These are phyloP conservation scores for Virgularia gustaviana DNA, from an alignment of 92 coral and sea anemone species.

Conservation along the genomic window DNA sequence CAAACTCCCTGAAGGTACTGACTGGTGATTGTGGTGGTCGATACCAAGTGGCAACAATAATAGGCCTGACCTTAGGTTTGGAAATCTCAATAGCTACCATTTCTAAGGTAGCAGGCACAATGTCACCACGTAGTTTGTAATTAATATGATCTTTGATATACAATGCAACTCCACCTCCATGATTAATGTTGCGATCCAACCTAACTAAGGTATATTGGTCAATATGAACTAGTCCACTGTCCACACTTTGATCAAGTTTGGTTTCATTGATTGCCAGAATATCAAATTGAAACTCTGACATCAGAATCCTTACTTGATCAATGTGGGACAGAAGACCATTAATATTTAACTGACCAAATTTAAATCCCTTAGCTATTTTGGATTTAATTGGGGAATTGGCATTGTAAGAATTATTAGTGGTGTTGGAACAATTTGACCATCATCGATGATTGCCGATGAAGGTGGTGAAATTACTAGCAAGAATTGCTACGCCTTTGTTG, in stretches of 20 bases:
- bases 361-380: conserved; percentile 19
- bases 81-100: conserved; percentile 19
- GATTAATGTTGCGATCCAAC: conserved; percentile 7
- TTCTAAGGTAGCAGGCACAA: neutral
- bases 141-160: conserved; percentile 5
- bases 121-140: conserved; percentile 5
- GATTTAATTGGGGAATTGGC: too few species aligned
- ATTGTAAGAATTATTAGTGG: too few species aligned
- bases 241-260: conserved; percentile 22
- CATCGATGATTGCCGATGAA: too few species aligned
- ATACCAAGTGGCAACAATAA: conserved; percentile 26
- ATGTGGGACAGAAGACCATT: conserved; percentile 23
- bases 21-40: conserved; percentile 15
- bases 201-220: neutral
- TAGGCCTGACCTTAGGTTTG: neutral
- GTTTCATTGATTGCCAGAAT: conserved; percentile 39
- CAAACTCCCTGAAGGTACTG: neutral
- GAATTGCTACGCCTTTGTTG: conserved; percentile 41
- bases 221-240: neutral
- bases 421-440: too few species aligned
- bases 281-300: conserved; percentile 20
- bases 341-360: conserved; percentile 36
- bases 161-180: conserved; percentile 9
- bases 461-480: conserved; percentile 39
- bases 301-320: conserved; percentile 33